These are phyloP conservation scores for Charadrius vociferus DNA, from an alignment of 2,113 vertebrate species.

Conservation along the genomic window DNA sequence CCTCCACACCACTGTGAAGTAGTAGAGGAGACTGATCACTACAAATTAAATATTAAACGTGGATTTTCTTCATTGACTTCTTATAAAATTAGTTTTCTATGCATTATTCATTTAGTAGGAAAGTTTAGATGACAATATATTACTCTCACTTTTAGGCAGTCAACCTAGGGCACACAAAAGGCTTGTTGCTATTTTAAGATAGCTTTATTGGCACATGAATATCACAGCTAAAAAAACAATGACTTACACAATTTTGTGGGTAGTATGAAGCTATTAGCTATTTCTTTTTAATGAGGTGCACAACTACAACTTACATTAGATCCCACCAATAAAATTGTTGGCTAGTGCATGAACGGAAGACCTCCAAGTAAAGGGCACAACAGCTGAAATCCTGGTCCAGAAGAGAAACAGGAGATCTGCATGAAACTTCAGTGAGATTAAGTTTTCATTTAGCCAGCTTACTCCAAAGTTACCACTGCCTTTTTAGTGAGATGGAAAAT, in stretches of 20 bases:
- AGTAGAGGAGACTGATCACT: background rate
- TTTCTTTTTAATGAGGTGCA: background rate
- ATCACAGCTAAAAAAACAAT: background rate
- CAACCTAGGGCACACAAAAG: background rate
- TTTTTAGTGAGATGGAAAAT: background rate
- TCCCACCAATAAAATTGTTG: background rate
- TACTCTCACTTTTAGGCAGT: background rate
- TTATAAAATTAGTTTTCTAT: constrained; percentile 19
- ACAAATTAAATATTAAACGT: constrained; percentile 17
- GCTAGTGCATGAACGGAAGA: background rate
- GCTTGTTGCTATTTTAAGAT: background rate
- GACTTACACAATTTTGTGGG: background rate
- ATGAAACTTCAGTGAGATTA: background rate
- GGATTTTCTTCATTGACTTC: background rate
- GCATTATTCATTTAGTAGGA: background rate
- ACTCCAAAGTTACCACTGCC: background rate
- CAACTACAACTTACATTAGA: background rate
- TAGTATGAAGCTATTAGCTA: background rate
- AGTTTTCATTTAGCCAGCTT: background rate
- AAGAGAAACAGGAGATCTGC: background rate
- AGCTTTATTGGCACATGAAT: background rate
- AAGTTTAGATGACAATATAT: background rate
- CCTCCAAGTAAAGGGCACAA: background rate
- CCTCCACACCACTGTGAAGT: background rate
- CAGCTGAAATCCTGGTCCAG: background rate